A percentile compares a stretch with the other conserved stretches of the same genome.
phyloP scores from a whole-genome alignment of 2,113 vertebrate species.

The Callocephalon fimbriatum region DNA sequence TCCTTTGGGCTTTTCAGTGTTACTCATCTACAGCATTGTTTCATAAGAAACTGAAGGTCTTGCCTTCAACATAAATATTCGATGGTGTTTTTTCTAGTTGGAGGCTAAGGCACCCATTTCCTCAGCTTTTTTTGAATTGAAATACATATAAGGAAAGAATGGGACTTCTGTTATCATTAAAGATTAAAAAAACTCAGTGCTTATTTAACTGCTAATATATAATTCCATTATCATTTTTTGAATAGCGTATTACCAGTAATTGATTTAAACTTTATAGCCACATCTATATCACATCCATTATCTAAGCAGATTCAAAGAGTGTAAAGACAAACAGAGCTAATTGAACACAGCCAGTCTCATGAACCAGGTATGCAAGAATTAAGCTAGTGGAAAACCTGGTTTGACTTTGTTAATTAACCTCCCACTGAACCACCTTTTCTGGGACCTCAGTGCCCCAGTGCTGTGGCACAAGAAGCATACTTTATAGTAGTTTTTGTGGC shows the following conservation, averaged over 20 bases:
- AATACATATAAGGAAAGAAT: not conserved
- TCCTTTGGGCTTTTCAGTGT: not conserved
- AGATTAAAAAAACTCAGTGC: not conserved
- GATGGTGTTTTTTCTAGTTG: not conserved
- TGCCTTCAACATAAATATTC: not conserved
- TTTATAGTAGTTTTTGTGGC: not conserved
- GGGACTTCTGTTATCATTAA: not conserved
- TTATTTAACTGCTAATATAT: constrained; percentile 19
- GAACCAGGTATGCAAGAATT: not conserved
- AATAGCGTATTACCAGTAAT: not conserved
- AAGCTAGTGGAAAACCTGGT: not conserved
- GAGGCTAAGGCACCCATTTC: not conserved
- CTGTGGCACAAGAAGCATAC: not conserved
- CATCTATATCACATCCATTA: constrained; percentile 6
- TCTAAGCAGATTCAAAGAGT: not conserved
- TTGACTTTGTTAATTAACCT: not conserved
- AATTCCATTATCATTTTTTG: constrained; percentile 12
- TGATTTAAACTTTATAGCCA: constrained; percentile 3
- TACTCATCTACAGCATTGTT: not conserved
- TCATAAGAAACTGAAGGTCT: not conserved
- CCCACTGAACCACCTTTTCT: not conserved
- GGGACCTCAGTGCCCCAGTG: not conserved
- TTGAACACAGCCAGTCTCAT: not conserved
- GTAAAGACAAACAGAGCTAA: constrained; percentile 17
- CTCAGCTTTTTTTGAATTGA: not conserved